Evolutionary conservation across 2,888 invertebrate genomes (phyloP), one percentile per base, ranked within the genome.

Genomic region (Ischnura elegans): DNA sequence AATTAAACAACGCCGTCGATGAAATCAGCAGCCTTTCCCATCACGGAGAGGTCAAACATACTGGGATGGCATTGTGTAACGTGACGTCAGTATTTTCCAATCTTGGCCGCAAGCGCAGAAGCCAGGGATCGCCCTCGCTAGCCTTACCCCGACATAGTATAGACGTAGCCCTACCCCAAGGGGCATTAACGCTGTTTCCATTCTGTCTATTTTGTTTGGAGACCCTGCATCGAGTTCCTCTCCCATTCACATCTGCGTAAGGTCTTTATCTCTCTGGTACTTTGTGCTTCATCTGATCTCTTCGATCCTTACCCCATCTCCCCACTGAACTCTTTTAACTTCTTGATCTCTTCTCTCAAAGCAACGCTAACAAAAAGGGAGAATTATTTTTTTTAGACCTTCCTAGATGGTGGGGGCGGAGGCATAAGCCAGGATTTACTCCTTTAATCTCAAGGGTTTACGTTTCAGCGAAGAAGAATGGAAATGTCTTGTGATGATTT

Each of bases 351-450:
- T 25, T 61, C 61, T 25, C 36, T 8, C 42, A 19, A 25, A 43
- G 51, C 46, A 19, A 29, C 16, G 8, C 61, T n/a, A 90, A 25
- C 61, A 76, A 61, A 61, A 13, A 36, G 36, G 29, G 76, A 13
- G 76, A n/a, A 36, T 36, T 36, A 51, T 76, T 76, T 76, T 76
- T 36, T 42, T 43, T 42, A 25, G 86, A 25, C 19, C 8, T 16
- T 86, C 13, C 86, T 21, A n/a, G n/a, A n/a, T n/a, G n/a, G n/a
- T n/a, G 13, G 76, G 76, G 76, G n/a, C 66, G 90, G 61, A 55
- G 76, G n/a, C n/a, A 25, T 90, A 66, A 90, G 61, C 90, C 90
- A 43, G n/a, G 61, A 90, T 90, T 61, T 61, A 43, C 90, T 90
- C 66, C 43, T 66, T 36, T 76, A 8, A 76, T 76, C 36, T 13